Evolutionary conservation across 1,140 invertebrate genomes (phyloP), one percentile per base, ranked within the genome.

Genomic region (Chionoecetes opilio): DNA sequence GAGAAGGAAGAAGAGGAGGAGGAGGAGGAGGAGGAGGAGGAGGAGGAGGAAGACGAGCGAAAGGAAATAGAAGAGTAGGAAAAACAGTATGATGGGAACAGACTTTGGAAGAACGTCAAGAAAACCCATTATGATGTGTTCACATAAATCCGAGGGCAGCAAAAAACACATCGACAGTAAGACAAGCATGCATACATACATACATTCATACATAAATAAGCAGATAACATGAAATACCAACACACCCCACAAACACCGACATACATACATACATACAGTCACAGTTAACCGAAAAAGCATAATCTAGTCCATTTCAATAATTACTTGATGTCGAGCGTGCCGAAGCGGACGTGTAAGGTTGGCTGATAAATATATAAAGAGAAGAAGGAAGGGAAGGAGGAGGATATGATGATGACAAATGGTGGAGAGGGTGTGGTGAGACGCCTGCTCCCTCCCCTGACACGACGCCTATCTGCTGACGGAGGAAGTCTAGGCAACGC

Each of bases 371-470:
- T 29, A 94, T 26, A 90, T 31, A 29, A 90, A 2, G 38, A 41
- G 93, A 46, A 63, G 41, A 91, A 86, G 26, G 32, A 37, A 32
- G 29, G 53, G 90, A 31, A n/a, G 85, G 88, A 91, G 82, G 41
- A 91, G 82, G 53, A 92, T 89, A 90, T 94, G 87, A 94, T 94
- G 93, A 94, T 94, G 93, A 90, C 63, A 89, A 88, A 94, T 90
- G 87, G 34, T n/a, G 84, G 87, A 38, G 86, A 88, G 85, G 92
- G 86, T 63, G 85, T 75, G 92, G 53, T 75, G 82, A 87, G 92
- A 93, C 92, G 34, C n/a, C 46, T 38, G 37, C 46, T 41, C 37
- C 88, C 91, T 82, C 63, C 46, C 34, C 34, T 84, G 46, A 63
- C 91, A n/a, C 63, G 75, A n/a, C 31, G 31, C 63, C 29, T 41